phyloP scores from a whole-genome alignment of 1,140 invertebrate species.

The Gonioctena quinquepunctata region DNA sequence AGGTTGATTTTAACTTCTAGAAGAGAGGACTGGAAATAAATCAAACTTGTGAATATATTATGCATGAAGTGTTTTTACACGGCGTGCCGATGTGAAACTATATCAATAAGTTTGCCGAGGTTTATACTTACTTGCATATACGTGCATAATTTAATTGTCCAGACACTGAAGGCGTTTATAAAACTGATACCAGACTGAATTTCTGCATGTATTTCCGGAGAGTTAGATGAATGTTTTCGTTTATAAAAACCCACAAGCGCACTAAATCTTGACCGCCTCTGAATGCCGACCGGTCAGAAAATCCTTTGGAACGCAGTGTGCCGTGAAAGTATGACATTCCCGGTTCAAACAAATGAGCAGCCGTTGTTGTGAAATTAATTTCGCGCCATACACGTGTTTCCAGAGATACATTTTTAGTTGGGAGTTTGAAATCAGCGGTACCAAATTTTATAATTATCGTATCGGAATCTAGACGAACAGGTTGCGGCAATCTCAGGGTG shows the following conservation, averaged over 20 bases:
- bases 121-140: too few species aligned
- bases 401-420: constrained; percentile 23
- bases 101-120: too few species aligned
- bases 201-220: background rate
- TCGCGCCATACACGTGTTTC: constrained; percentile 22
- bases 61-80: too few species aligned
- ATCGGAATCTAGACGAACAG: constrained; percentile 49
- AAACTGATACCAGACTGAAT: background rate
- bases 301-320: constrained; percentile 1
- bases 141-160: too few species aligned
- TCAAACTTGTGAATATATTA: too few species aligned
- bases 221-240: constrained; percentile 7
- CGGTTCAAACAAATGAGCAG: constrained; percentile 15
- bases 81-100: too few species aligned
- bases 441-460: constrained; percentile 51
- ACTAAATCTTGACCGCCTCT: background rate
- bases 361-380: constrained; percentile 20
- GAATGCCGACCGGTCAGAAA: constrained; percentile 6
- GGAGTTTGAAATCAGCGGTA: constrained; percentile 13
- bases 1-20: too few species aligned
- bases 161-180: too few species aligned
- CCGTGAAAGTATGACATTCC: constrained; percentile 23
- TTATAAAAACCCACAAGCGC: background rate
- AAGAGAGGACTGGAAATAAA: too few species aligned
- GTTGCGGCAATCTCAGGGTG: constrained; percentile 31